Percentiles rank a stretch among this genome's conserved stretches.
phyloP scores from a whole-genome alignment of 2,888 invertebrate species.

The Diarsia rubi region DNA sequence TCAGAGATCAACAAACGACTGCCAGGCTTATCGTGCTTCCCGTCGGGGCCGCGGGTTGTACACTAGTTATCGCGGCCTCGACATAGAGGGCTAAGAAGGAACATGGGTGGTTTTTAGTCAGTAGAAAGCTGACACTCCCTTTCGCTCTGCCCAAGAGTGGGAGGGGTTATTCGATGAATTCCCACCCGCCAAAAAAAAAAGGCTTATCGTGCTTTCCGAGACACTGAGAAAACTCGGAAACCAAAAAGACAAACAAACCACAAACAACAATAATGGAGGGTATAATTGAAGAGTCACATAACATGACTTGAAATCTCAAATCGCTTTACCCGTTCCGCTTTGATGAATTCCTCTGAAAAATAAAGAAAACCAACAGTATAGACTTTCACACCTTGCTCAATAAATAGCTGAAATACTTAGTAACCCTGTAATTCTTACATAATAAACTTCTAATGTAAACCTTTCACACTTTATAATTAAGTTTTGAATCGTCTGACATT shows the following conservation, averaged over 20 bases:
- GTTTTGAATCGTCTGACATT: slow-evolving; percentile 38
- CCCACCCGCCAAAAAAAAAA: too few relatives aligned
- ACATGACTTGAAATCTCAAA: slow-evolving; percentile 15
- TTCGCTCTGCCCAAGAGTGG: too few relatives aligned
- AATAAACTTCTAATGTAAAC: slow-evolving; percentile 42
- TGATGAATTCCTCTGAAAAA: slow-evolving; percentile 20
- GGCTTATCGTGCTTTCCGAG: not conserved
- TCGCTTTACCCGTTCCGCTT: slow-evolving; percentile 26
- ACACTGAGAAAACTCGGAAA: not conserved
- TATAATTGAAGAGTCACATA: not conserved
- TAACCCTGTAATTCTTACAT: slow-evolving; percentile 34
- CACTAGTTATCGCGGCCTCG: too few relatives aligned
- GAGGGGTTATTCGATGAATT: too few relatives aligned
- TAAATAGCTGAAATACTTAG: slow-evolving; percentile 32
- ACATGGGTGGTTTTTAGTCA: too few relatives aligned
- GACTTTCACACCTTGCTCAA: slow-evolving; percentile 35
- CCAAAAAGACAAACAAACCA: not conserved
- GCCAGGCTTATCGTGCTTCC: not conserved
- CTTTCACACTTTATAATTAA: slow-evolving; percentile 30
- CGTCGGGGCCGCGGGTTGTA: too few relatives aligned
- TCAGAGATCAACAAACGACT: not conserved
- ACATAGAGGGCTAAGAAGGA: too few relatives aligned
- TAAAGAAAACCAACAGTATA: not conserved
- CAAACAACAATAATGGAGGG: too few relatives aligned
- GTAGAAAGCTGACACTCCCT: too few relatives aligned